phyloP scores from a whole-genome alignment of 1,140 invertebrate genomes.

The Oppia nitens region DNA sequence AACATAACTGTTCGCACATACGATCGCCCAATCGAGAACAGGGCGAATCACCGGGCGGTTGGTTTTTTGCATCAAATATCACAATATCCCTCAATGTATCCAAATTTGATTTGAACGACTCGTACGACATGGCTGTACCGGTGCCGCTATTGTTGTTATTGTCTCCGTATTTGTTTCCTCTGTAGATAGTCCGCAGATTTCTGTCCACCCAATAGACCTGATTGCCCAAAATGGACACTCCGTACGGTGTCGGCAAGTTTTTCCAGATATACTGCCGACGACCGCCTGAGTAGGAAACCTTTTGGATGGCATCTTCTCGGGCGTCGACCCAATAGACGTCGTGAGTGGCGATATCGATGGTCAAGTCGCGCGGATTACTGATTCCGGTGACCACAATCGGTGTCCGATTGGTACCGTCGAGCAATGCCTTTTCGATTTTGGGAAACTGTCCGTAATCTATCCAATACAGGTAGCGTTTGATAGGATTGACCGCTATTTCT shows the following conservation, averaged over 20 bases:
- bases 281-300: slow-evolving; percentile 32
- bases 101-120: slow-evolving; percentile 57
- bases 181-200: slow-evolving; percentile 72
- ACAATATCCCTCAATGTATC: slow-evolving; percentile 68
- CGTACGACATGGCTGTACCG: slow-evolving; percentile 38
- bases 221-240: slow-evolving; percentile 55
- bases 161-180: slow-evolving; percentile 22
- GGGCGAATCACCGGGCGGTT: slow-evolving; percentile 51
- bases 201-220: slow-evolving; percentile 92
- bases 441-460: slow-evolving; percentile 95
- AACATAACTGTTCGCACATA: slow-evolving; percentile 86
- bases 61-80: slow-evolving; percentile 70
- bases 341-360: slow-evolving; percentile 80
- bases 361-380: slow-evolving; percentile 73
- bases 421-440: slow-evolving; percentile 67
- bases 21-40: slow-evolving; percentile 60
- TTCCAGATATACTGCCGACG: slow-evolving; percentile 49
- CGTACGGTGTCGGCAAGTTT: slow-evolving; percentile 86
- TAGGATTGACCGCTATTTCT: slow-evolving; percentile 87
- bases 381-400: slow-evolving; percentile 77
- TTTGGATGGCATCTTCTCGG: slow-evolving; percentile 72
- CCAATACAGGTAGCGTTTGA: slow-evolving; percentile 86
- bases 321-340: slow-evolving; percentile 97
- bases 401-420: slow-evolving; percentile 75
- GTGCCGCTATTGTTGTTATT: slow-evolving; percentile 29